A percentile compares a stretch with the other conserved stretches of the same genome.
Conservation (phyloP, 1,140 invertebrate genomes). For the Drosophila gunungcola region DNA sequence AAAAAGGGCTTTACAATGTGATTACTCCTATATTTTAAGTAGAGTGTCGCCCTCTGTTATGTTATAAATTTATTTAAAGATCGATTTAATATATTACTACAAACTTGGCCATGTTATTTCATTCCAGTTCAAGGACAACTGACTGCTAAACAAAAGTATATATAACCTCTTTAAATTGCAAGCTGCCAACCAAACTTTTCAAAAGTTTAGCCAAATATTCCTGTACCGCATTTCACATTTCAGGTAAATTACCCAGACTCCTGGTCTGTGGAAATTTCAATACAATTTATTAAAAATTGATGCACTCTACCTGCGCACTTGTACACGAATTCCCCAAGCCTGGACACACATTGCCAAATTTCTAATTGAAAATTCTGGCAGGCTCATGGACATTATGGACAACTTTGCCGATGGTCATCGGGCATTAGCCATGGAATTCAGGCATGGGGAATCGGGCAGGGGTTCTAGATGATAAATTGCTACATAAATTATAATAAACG, state of each 20-base stretch:
- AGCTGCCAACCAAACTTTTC: neutral
- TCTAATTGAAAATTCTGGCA: conserved; percentile 74
- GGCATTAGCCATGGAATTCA: conserved; percentile 56
- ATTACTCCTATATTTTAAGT: too few species aligned
- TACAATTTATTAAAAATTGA: conserved; percentile 67
- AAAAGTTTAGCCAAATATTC: conserved; percentile 8
- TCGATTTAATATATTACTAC: too few species aligned
- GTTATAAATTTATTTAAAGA: too few species aligned
- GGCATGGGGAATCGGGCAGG: neutral
- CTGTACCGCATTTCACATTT: conserved; percentile 1
- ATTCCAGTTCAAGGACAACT: neutral
- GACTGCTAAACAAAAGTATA: neutral
- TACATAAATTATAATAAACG: conserved; percentile 81
- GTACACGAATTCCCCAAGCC: conserved; percentile 36
- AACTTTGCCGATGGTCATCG: conserved; percentile 54
- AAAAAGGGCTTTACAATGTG: too few species aligned
- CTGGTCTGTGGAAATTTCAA: conserved; percentile 36
- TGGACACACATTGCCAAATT: conserved; percentile 55
- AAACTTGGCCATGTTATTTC: too few species aligned
- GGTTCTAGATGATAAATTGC: conserved; percentile 72
- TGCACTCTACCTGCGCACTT: conserved; percentile 41
- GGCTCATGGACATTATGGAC: conserved; percentile 65
- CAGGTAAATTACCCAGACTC: conserved; percentile 40
- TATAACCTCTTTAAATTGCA: conserved; percentile 1
- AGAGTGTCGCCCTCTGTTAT: too few species aligned